Percentiles rank a stretch among this genome's conserved stretches.
Conservation (phyloP, 1,140 invertebrate species). For the Rhizoglyphus robini region DNA sequence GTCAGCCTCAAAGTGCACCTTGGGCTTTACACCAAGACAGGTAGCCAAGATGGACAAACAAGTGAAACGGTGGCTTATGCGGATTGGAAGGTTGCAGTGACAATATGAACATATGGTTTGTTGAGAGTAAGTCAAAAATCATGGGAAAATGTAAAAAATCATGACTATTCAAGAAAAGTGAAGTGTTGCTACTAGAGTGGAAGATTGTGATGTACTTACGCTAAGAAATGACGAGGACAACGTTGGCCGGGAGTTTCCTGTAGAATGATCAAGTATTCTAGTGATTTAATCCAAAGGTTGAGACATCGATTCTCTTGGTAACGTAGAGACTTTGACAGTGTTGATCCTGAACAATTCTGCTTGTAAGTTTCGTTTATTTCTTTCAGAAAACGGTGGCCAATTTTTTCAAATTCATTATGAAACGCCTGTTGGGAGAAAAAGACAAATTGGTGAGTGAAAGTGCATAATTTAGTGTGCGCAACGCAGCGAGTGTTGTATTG, state of each 20-base stretch:
- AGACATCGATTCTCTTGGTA: conserved; percentile 10
- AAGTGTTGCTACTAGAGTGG: too few species aligned
- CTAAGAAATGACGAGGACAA: conserved; percentile 18
- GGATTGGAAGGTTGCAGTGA: too few species aligned
- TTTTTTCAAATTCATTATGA: conserved; percentile 20
- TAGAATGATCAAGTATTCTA: conserved; percentile 21
- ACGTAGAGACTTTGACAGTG: neutral
- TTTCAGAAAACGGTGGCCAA: conserved; percentile 18
- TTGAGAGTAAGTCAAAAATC: too few species aligned
- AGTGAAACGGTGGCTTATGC: too few species aligned
- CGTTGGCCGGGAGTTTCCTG: conserved; percentile 16
- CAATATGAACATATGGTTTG: too few species aligned
- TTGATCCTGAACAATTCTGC: neutral
- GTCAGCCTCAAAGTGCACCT: too few species aligned
- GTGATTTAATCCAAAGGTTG: conserved; percentile 19
- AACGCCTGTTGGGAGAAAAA: conserved; percentile 10
- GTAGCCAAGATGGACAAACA: too few species aligned
- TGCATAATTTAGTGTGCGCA: neutral
- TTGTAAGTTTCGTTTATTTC: conserved; percentile 13
- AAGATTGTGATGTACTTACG: neutral
- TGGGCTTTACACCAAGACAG: too few species aligned
- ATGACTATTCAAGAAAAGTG: too few species aligned
- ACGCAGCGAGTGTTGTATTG: too few species aligned
- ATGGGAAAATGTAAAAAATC: too few species aligned
- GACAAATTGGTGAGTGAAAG: neutral